Evolutionary conservation across 2,888 invertebrate genomes (phyloP).

Genomic region (Drosophila rellima): DNA sequence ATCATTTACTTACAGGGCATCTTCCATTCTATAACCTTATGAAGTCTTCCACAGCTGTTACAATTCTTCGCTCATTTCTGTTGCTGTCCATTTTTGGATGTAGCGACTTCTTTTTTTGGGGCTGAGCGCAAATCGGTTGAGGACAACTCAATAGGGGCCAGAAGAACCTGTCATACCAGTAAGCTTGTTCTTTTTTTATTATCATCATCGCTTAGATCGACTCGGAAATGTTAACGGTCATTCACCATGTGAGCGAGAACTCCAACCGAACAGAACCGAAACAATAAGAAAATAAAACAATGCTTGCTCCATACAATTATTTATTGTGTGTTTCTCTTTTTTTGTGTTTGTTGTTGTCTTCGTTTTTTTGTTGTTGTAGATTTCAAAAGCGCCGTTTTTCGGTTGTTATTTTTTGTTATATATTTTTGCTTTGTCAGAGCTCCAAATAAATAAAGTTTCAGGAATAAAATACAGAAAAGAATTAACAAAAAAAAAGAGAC

Average conservation of each 20-base stretch:
- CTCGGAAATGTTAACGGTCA: conserved; percentile 70
- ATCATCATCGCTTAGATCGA: neutral
- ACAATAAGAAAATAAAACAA: conserved; percentile 51
- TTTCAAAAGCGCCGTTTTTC: conserved; percentile 46
- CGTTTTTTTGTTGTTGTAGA: conserved; percentile 4
- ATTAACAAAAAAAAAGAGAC: conserved; percentile 29
- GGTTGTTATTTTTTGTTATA: conserved; percentile 15
- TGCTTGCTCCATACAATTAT: conserved; percentile 47
- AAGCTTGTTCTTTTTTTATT: conserved; percentile 41
- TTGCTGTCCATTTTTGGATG: neutral
- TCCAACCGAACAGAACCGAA: conserved; percentile 33
- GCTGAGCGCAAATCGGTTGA: conserved; percentile 4
- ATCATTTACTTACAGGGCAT: neutral
- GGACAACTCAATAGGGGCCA: conserved; percentile 27
- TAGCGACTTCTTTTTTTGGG: conserved; percentile 25
- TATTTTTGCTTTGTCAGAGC: conserved; percentile 41
- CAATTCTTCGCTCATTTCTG: conserved; percentile 3
- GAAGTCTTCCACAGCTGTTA: neutral
- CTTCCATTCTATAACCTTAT: neutral
- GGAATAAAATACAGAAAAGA: conserved; percentile 27
- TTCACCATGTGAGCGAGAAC: conserved; percentile 55
- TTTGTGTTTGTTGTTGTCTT: conserved; percentile 6
- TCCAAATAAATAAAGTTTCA: conserved; percentile 25
- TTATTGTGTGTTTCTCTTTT: conserved; percentile 33
- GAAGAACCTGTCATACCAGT: conserved; percentile 57